Evolutionary conservation across 2,113 vertebrate species (phyloP).

Genomic region (Anas platyrhynchos): DNA sequence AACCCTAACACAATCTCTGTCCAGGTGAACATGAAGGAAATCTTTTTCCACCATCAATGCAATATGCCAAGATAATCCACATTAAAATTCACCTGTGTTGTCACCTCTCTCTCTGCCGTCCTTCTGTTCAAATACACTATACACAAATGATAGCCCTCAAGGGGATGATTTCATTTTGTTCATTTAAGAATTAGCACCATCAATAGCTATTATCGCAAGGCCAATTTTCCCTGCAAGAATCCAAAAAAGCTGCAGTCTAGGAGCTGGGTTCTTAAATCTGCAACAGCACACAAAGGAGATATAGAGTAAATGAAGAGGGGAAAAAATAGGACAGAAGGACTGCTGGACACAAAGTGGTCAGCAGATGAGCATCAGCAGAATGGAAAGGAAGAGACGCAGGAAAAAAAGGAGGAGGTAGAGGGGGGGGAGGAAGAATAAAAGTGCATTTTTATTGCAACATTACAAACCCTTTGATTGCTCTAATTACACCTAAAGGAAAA

Average conservation of each 20-base stretch:
- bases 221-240: constrained; percentile 71
- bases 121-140: constrained; percentile 23
- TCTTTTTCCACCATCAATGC: constrained; percentile 22
- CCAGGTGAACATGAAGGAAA: not conserved
- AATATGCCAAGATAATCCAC: constrained; percentile 43
- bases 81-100: constrained; percentile 58
- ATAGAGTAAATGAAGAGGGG: not conserved
- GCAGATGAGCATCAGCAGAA: not conserved
- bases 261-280: constrained; percentile 34
- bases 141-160: constrained; percentile 56
- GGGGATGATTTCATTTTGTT: constrained; percentile 67
- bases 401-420: not conserved
- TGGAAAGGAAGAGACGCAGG: not conserved
- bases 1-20: constrained; percentile 8
- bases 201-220: constrained; percentile 55
- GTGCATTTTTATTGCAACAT: constrained; percentile 46
- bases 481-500: constrained; percentile 81
- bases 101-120: not conserved
- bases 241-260: constrained; percentile 23
- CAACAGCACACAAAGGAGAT: not conserved
- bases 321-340: not conserved
- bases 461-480: constrained; percentile 75
- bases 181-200: constrained; percentile 62
- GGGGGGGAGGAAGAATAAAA: not conserved
- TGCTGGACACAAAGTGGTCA: not conserved